Evolutionary conservation across 2,888 invertebrate genomes (phyloP).

Genomic region (Cremastobaeus sp.): DNA sequence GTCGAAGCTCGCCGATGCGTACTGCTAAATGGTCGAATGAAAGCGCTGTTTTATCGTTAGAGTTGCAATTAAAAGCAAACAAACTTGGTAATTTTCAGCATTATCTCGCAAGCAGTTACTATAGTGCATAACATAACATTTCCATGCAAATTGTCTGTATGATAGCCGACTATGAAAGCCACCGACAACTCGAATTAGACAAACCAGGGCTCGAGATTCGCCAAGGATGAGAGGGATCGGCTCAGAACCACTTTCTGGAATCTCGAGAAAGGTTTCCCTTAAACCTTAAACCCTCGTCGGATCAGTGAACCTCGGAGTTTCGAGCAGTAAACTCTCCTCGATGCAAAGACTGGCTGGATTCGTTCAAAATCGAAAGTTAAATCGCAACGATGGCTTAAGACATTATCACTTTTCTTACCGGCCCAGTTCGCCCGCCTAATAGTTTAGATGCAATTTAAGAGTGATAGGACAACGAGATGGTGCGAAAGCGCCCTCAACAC

Average conservation of each 20-base stretch:
- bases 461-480: conserved; percentile 34
- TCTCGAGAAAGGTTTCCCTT: conserved; percentile 73
- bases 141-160: conserved; percentile 59
- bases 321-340: conserved; percentile 71
- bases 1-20: background rate
- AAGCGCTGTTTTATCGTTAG: background rate
- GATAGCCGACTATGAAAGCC: conserved; percentile 61
- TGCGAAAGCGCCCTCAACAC: conserved; percentile 46
- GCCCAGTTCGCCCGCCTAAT: conserved; percentile 65
- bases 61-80: conserved; percentile 46
- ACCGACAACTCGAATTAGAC: conserved; percentile 77
- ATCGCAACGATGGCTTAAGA: conserved; percentile 83
- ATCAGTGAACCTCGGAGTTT: conserved; percentile 74
- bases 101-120: conserved; percentile 49
- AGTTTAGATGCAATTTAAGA: conserved; percentile 56
- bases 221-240: conserved; percentile 74
- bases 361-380: conserved; percentile 75
- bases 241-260: conserved; percentile 73
- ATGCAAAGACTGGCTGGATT: conserved; percentile 63
- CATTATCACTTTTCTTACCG: conserved; percentile 84
- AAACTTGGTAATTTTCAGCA: conserved; percentile 39
- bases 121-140: conserved; percentile 55
- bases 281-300: conserved; percentile 76
- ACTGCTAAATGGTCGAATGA: background rate
- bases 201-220: conserved; percentile 73